A percentile compares a stretch with the other conserved stretches of the same genome.
phyloP scores from a whole-genome alignment of 2,797 vertebrate genomes.

The Apodemus agrarius region DNA sequence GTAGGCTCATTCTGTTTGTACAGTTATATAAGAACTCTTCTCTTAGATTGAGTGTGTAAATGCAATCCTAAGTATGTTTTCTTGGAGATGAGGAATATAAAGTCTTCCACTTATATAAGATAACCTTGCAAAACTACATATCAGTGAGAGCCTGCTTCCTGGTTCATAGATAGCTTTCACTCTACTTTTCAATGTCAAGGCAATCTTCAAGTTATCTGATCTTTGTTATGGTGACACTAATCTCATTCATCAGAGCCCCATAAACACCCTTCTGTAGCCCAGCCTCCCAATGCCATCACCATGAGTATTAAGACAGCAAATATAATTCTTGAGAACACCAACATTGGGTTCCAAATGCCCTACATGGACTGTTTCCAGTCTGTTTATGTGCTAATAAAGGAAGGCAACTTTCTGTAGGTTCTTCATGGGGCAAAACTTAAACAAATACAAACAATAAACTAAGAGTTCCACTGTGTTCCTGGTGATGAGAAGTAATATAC shows the following conservation, averaged over 20 bases:
- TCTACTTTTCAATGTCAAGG: background rate
- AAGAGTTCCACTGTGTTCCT: background rate
- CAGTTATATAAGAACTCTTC: background rate
- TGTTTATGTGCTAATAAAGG: background rate
- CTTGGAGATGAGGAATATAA: background rate
- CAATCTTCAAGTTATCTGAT: background rate
- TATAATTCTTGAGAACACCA: background rate
- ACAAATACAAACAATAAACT: background rate
- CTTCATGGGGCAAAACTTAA: background rate
- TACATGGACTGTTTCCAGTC: background rate
- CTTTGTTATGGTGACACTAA: background rate
- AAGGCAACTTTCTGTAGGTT: background rate
- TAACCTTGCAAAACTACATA: background rate
- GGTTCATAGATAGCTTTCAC: background rate
- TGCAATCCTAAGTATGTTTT: background rate
- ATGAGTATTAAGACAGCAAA: background rate
- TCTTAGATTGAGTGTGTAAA: background rate
- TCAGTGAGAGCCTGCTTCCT: background rate
- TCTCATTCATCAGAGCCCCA: background rate
- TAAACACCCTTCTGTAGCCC: rapidly evolving
- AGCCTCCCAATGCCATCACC: background rate
- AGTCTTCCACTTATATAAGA: too few species aligned
- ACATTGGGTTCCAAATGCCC: background rate
- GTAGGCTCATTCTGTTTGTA: background rate
- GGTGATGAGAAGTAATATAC: background rate